phyloP scores from a whole-genome alignment of 37 sponge, comb jelly and placozoan species.

The Agelas oroides region DNA sequence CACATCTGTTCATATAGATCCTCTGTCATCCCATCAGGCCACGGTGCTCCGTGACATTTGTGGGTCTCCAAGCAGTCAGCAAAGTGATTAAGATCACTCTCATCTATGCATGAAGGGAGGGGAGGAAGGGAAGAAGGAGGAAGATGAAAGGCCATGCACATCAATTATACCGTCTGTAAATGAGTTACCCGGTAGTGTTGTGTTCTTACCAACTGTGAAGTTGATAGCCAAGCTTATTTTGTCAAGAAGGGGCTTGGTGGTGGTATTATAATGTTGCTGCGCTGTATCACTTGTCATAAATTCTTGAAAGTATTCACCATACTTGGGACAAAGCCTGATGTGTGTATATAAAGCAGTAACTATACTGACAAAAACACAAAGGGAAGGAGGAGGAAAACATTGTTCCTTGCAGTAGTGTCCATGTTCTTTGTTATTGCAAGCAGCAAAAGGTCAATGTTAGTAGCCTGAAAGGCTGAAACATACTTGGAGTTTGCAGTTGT shows the following conservation, averaged over 20 bases:
- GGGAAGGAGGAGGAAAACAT: no score
- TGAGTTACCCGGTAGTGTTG: no score
- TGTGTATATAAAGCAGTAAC: not conserved
- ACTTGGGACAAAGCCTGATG: slow-evolving; percentile 53
- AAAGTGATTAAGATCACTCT: slow-evolving; percentile 30
- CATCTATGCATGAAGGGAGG: not conserved
- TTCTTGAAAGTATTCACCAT: not conserved
- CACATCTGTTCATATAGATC: slow-evolving; percentile 14
- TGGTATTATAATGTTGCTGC: slow-evolving; percentile 26
- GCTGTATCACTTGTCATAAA: slow-evolving; percentile 20
- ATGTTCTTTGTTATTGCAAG: no score
- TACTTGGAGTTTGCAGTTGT: slow-evolving; percentile 40
- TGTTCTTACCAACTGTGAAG: slow-evolving; percentile 23
- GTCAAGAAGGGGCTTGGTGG: slow-evolving; percentile 18
- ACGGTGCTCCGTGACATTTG: slow-evolving; percentile 33
- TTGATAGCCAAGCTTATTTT: slow-evolving; percentile 20
- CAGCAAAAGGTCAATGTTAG: no score
- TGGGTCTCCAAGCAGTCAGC: slow-evolving; percentile 48
- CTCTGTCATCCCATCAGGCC: slow-evolving; percentile 49
- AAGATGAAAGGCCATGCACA: no score
- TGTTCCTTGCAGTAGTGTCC: no score
- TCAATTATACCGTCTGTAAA: no score
- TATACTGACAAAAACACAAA: no score
- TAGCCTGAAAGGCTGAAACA: not conserved
- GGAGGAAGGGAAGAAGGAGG: no score